phyloP scores from a whole-genome alignment of 1,140 invertebrate species.

The Rhynchophorus ferrugineus region DNA sequence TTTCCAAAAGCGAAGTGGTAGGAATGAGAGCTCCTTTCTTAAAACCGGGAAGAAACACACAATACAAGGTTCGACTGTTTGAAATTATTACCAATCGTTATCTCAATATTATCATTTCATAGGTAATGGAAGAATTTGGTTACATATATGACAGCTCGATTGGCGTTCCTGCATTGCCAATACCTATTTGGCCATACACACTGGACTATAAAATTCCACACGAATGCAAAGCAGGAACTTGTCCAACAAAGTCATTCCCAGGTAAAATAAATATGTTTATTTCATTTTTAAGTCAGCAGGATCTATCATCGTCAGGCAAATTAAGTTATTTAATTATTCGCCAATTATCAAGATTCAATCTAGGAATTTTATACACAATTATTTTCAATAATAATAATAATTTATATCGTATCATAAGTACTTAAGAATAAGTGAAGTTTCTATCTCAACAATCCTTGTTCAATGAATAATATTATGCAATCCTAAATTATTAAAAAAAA shows the following conservation, averaged over 20 bases:
- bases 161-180: conserved; percentile 69
- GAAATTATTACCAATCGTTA: no score
- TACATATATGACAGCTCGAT: conserved; percentile 90
- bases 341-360: no score
- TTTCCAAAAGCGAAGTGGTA: conserved; percentile 72
- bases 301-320: no score
- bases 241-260: conserved; percentile 83
- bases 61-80: conserved; percentile 65
- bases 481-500: no score
- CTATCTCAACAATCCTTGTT: no score
- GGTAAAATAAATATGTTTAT: conserved; percentile 43
- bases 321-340: no score
- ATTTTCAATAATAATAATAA: no score
- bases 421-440: no score
- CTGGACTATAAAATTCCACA: conserved; percentile 86
- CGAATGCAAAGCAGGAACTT: conserved; percentile 85
- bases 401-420: no score
- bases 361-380: no score
- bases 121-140: conserved; percentile 83
- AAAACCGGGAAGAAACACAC: conserved; percentile 83
- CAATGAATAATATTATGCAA: no score
- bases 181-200: conserved; percentile 92
- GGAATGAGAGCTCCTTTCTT: conserved; percentile 86
- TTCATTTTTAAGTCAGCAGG: neutral
- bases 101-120: conserved; percentile 14